Evolutionary conservation across 2,113 vertebrate genomes (phyloP).

Genomic region (Hippoglossus stenolepis): DNA sequence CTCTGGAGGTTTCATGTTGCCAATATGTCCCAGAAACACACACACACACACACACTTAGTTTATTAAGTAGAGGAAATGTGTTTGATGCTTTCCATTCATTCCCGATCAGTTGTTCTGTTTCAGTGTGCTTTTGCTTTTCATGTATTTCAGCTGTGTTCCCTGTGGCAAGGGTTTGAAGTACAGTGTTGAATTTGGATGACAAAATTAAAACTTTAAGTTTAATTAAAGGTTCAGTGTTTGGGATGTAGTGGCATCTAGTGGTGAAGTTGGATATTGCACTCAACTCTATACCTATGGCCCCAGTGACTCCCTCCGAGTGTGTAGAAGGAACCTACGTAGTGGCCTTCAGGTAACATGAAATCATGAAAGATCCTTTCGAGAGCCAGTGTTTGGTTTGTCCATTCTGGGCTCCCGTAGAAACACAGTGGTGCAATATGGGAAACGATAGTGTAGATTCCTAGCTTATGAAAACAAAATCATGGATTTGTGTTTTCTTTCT

Average conservation of each 20-base stretch:
- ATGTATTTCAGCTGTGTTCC: constrained; percentile 11
- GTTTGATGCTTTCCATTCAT: background rate
- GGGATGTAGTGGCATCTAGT: background rate
- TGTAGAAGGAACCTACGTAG: background rate
- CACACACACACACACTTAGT: constrained; percentile 31
- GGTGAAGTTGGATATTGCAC: background rate
- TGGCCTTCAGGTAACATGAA: background rate
- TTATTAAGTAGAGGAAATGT: constrained; percentile 29
- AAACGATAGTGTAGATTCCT: too few species aligned
- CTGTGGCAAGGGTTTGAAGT: background rate
- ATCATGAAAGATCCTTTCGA: background rate
- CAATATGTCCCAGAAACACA: constrained; percentile 29
- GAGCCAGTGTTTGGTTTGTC: background rate
- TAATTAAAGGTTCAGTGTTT: background rate
- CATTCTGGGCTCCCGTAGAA: too few species aligned
- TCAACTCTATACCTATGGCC: too few species aligned
- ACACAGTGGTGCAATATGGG: too few species aligned
- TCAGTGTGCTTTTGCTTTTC: background rate
- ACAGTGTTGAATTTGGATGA: constrained; percentile 35
- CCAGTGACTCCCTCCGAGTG: too few species aligned
- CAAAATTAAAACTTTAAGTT: background rate
- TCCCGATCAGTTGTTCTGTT: background rate
- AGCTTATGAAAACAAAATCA: too few species aligned
- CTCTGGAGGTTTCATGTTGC: constrained; percentile 56
- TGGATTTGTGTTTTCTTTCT: too few species aligned